Conservation (phyloP, 2,797 vertebrate species). For the Dendrocincla tyrannina region DNA sequence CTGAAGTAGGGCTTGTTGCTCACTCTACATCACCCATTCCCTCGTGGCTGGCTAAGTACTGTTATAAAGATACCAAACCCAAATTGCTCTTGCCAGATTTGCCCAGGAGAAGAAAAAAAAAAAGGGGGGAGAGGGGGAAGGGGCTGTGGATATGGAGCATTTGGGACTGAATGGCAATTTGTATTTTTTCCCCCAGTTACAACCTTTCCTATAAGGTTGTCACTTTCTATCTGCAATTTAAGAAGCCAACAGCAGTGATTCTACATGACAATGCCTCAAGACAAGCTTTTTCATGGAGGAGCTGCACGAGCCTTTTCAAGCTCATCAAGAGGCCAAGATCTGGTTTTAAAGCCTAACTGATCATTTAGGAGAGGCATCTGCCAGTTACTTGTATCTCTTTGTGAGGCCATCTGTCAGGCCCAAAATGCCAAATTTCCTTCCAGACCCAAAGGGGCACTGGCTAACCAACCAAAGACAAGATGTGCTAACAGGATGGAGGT, state of each 20-base stretch:
- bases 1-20: background rate
- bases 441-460: background rate
- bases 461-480: background rate
- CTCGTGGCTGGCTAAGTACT: background rate
- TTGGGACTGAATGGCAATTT: background rate
- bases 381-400: background rate
- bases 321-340: background rate
- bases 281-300: background rate
- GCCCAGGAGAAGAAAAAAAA: background rate
- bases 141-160: background rate
- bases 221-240: background rate
- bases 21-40: background rate
- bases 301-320: conserved; percentile 9
- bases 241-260: conserved; percentile 6
- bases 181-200: background rate
- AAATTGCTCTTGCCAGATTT: background rate
- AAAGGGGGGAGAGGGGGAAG: accelerated
- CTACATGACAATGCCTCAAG: conserved; percentile 52
- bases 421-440: conserved; percentile 21
- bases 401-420: conserved; percentile 50
- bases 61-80: background rate
- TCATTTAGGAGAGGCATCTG: conserved; percentile 46
- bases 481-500: background rate
- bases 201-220: background rate
- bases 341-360: conserved; percentile 9